Percentiles rank a stretch among this genome's conserved stretches.
Conservation (phyloP, 2,888 invertebrate genomes). For the Clusia tigrina region DNA sequence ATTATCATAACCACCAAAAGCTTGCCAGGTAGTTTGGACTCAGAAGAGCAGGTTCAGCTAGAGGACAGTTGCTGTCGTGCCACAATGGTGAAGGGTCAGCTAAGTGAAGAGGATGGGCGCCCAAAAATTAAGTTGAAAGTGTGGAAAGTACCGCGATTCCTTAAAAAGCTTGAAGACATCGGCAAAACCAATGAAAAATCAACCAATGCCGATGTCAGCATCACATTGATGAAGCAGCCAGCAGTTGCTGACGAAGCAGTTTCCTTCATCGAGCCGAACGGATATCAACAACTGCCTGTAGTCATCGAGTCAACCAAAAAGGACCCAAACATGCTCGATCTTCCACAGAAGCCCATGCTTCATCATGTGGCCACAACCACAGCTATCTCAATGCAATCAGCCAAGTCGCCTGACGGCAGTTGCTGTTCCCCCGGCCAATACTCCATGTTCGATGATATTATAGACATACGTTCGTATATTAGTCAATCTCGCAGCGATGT, state of each 20-base stretch:
- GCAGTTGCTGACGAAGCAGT: constrained; percentile 47
- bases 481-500: constrained; percentile 79
- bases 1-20: constrained; percentile 73
- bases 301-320: constrained; percentile 69
- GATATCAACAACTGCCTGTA: constrained; percentile 74
- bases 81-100: constrained; percentile 62
- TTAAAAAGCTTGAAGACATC: constrained; percentile 69
- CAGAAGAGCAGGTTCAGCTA: constrained; percentile 66
- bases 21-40: constrained; percentile 82
- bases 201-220: constrained; percentile 36
- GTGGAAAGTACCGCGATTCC: constrained; percentile 76
- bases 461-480: constrained; percentile 76
- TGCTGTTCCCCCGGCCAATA: constrained; percentile 67
- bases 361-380: constrained; percentile 53
- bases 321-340: constrained; percentile 52
- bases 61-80: constrained; percentile 63
- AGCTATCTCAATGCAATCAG: constrained; percentile 38
- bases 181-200: constrained; percentile 39
- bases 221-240: constrained; percentile 27
- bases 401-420: constrained; percentile 49
- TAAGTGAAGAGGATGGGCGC: constrained; percentile 59
- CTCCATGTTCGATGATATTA: constrained; percentile 71
- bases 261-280: constrained; percentile 60
- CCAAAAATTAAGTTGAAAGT: constrained; percentile 65
- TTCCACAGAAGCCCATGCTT: constrained; percentile 61